Conservation (phyloP, 2,888 invertebrate species). For the Eustalomyia histrio region DNA sequence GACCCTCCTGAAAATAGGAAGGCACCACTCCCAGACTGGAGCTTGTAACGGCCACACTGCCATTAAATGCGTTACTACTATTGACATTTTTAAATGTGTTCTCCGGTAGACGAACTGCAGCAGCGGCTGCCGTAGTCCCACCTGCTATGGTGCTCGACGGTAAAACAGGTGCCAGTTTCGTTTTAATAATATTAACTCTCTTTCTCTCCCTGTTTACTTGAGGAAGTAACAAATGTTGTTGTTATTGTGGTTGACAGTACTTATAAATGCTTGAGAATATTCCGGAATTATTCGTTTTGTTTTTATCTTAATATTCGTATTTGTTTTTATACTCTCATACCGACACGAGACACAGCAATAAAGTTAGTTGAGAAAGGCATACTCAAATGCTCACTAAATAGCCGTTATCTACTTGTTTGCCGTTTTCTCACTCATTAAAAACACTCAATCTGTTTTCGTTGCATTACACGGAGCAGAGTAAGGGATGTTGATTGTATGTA, state of each 20-base stretch:
- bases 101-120: conserved; percentile 67
- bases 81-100: conserved; percentile 60
- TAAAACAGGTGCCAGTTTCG: conserved; percentile 78
- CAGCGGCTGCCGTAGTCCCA: conserved; percentile 60
- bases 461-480: neutral
- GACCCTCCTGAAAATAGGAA: conserved; percentile 47
- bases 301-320: conserved; percentile 57
- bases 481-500: conserved; percentile 31
- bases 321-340: conserved; percentile 54
- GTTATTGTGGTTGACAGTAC: conserved; percentile 19
- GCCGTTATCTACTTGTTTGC: conserved; percentile 38
- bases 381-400: conserved; percentile 29
- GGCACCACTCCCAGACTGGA: conserved; percentile 40
- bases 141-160: conserved; percentile 69
- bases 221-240: conserved; percentile 16
- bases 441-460: conserved; percentile 39
- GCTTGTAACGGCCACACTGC: conserved; percentile 54
- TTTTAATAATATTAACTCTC: conserved; percentile 48
- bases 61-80: conserved; percentile 65
- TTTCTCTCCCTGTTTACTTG: conserved; percentile 1
- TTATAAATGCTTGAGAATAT: conserved; percentile 25
- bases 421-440: conserved; percentile 45
- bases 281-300: conserved; percentile 59
- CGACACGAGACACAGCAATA: conserved; percentile 12
- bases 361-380: neutral